Conservation (phyloP, 2,113 vertebrate genomes). For the Thamnaconus septentrionalis region DNA sequence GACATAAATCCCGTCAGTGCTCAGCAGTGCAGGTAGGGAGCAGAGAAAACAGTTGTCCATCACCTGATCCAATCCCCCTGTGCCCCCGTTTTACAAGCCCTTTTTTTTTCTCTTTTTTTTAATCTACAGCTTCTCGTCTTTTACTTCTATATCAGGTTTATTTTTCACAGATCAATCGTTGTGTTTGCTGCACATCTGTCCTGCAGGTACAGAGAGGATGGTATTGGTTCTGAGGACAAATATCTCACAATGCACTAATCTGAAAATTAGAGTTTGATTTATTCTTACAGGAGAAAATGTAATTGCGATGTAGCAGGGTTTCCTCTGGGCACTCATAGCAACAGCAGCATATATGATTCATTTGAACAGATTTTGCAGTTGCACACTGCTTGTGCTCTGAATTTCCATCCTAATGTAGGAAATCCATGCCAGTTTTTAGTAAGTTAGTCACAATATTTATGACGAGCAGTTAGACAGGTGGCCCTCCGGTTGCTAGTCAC, state of each 20-base stretch:
- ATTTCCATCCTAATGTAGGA: too few relatives aligned
- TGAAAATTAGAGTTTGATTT: constrained; percentile 31
- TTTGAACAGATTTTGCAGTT: too few relatives aligned
- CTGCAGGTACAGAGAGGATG: not conserved
- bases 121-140: constrained; percentile 15
- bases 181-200: constrained; percentile 26
- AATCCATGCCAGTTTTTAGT: too few relatives aligned
- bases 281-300: constrained; percentile 21
- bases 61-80: constrained; percentile 34
- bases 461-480: too few relatives aligned
- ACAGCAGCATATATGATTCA: too few relatives aligned
- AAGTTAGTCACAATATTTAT: too few relatives aligned
- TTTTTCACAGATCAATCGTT: constrained; percentile 47
- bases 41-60: constrained; percentile 39
- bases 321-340: too few relatives aligned
- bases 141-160: constrained; percentile 21
- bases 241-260: constrained; percentile 29
- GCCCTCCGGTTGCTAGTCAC: too few relatives aligned
- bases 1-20: constrained; percentile 25
- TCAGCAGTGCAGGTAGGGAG: constrained; percentile 10
- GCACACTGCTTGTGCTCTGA: too few relatives aligned
- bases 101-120: too few relatives aligned
- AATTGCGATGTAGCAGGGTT: constrained; percentile 8
- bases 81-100: constrained; percentile 19
- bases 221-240: not conserved